phyloP scores from a whole-genome alignment of 2,113 vertebrate genomes.

The Nothocercus julius region DNA sequence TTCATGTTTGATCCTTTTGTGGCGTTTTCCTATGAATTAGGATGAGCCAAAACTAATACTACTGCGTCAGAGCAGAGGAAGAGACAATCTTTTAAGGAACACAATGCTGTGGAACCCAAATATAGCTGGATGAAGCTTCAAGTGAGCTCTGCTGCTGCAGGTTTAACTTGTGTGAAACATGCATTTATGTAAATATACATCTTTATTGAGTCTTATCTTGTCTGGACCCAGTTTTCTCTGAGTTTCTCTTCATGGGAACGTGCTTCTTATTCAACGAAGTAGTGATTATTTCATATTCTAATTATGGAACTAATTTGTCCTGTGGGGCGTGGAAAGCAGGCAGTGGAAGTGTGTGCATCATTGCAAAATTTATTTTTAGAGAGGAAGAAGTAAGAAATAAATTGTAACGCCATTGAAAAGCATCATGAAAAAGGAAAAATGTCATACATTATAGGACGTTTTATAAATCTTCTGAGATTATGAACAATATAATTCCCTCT shows the following conservation, averaged over 20 bases:
- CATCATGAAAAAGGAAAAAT: not conserved
- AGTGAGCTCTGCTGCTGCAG: not conserved
- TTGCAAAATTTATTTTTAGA: conserved; percentile 38
- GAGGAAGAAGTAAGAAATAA: conserved; percentile 6
- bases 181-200: not conserved
- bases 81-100: not conserved
- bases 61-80: not conserved
- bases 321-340: conserved; percentile 2
- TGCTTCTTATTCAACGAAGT: not conserved
- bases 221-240: not conserved
- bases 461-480: not conserved
- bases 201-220: conserved; percentile 12
- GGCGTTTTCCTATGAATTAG: not conserved
- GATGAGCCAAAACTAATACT: conserved; percentile 1
- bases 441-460: not conserved
- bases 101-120: conserved; percentile 1
- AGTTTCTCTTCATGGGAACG: not conserved
- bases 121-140: conserved; percentile 46
- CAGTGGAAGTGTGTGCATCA: not conserved
- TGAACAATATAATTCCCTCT: no score
- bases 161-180: not conserved
- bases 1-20: conserved; percentile 10
- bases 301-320: conserved; percentile 35
- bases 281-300: conserved; percentile 27
- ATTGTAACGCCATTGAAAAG: not conserved